Evolutionary conservation across 2,797 vertebrate species (phyloP).

Genomic region (Pangasius mekongensis): DNA sequence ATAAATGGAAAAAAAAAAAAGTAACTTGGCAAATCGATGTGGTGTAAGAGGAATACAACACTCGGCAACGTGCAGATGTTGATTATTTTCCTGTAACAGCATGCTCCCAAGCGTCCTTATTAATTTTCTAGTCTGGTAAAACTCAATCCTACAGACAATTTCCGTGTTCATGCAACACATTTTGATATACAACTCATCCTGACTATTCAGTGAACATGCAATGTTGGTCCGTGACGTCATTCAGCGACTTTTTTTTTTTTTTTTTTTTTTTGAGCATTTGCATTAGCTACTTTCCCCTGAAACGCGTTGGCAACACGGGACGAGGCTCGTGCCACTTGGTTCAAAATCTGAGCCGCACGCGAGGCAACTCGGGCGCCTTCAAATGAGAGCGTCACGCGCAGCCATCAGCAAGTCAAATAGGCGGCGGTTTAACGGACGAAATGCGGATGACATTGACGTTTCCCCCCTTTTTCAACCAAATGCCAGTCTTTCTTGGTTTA

Average conservation of each 20-base stretch:
- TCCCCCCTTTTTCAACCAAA: not conserved
- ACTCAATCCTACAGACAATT: not conserved
- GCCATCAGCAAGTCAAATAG: constrained; percentile 29
- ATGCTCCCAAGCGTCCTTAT: not conserved
- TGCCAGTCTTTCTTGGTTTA: not conserved
- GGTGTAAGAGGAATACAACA: not conserved
- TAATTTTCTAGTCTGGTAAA: not conserved
- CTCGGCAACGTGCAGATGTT: not conserved
- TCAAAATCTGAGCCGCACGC: not conserved
- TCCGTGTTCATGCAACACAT: not conserved
- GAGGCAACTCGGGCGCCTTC: not conserved
- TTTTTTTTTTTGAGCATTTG: not conserved
- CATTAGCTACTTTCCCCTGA: not conserved
- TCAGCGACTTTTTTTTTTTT: not conserved
- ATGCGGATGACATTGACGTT: not conserved
- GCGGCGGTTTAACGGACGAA: constrained; percentile 24
- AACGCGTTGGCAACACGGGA: not conserved
- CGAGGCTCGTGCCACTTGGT: not conserved
- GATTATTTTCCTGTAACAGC: not conserved
- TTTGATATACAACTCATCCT: not conserved
- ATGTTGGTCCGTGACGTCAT: not conserved
- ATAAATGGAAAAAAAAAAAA: too few relatives aligned
- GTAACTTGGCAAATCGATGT: not conserved
- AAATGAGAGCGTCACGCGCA: constrained; percentile 8
- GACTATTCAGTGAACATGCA: not conserved